Conservation (phyloP, 2,888 invertebrate species). For the Noctua janthe region DNA sequence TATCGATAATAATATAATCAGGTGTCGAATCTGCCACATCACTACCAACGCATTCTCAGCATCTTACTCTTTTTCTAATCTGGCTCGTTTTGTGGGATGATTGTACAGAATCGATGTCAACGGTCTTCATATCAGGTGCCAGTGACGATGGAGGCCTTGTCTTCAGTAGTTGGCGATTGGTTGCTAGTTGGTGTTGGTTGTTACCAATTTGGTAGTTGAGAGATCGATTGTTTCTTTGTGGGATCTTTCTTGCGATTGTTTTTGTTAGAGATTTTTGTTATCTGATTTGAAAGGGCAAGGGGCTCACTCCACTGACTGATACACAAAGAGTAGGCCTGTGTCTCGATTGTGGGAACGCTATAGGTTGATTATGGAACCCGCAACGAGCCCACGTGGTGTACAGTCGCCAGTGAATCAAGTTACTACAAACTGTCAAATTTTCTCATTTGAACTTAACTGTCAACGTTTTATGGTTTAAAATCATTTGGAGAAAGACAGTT, state of each 20-base stretch:
- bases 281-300: background rate
- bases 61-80: constrained; percentile 67
- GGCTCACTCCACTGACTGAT: background rate
- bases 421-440: no score
- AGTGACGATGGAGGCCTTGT: constrained; percentile 1
- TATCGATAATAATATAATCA: constrained; percentile 4
- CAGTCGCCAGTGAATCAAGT: no score
- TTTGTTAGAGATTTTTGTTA: background rate
- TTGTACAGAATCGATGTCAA: constrained; percentile 63
- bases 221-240: constrained; percentile 11
- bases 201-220: constrained; percentile 21
- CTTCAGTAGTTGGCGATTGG: background rate
- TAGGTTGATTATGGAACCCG: background rate
- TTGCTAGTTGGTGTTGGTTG: background rate
- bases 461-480: no score
- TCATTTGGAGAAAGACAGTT: no score
- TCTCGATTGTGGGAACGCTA: background rate
- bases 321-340: background rate
- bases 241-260: background rate
- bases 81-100: constrained; percentile 65
- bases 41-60: constrained; percentile 73
- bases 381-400: no score
- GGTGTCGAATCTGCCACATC: constrained; percentile 10
- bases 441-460: no score
- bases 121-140: constrained; percentile 60